Base-by-base conservation (phyloP, 2,113 vertebrate species). In the Dicentrarchus labrax region DNA sequence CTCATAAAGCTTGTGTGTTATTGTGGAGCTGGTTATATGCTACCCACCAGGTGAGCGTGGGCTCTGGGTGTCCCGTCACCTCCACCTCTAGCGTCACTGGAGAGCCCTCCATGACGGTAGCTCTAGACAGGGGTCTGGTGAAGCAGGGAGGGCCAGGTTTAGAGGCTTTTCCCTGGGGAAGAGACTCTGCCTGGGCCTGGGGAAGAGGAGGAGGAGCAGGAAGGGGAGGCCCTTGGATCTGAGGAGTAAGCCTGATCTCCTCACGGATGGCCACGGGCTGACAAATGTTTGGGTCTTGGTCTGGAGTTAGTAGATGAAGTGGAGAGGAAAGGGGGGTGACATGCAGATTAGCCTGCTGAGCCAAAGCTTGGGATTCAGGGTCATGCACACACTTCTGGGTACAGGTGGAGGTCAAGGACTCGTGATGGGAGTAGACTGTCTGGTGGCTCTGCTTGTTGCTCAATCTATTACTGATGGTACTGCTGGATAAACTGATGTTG, bases 11-110 rank as follows among this genome's bases (percentile, higher is more conserved):
- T 19, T 67, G 17, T 85, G 85, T 96, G 96, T 93, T 94, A 72
- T 43, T 67, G 71, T 93, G 90, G 43, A 92, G 91, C 50, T 97
- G 94, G 83, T 97, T 97, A 95, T 96, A 97, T 87, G 96, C 97
- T 97, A 98, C 98, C 97, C 97, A 99, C 98, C 98, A 98, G 90
- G 96, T 98, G 92, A 99, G 91, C 83, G 94, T 94, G 94, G 98
- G 97, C 92, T 99, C 96, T 91, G 97, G 97, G 86, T 95, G 96
- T 97, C 96, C 97, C 41, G 95, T 95, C 91, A 99, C 97, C 97
- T 98, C 97, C 93, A 99, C 96, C 95, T 99, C 98, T 94, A 99
- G 94, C 88, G 96, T 97, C 95, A 99, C 97, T 0, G 97, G 97
- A 93, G 97, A 97, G 89, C 97, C 97, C 96, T 97, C 97, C 94